Base-by-base conservation (phyloP, 2,888 invertebrate species). In the Glomeris marginata region DNA sequence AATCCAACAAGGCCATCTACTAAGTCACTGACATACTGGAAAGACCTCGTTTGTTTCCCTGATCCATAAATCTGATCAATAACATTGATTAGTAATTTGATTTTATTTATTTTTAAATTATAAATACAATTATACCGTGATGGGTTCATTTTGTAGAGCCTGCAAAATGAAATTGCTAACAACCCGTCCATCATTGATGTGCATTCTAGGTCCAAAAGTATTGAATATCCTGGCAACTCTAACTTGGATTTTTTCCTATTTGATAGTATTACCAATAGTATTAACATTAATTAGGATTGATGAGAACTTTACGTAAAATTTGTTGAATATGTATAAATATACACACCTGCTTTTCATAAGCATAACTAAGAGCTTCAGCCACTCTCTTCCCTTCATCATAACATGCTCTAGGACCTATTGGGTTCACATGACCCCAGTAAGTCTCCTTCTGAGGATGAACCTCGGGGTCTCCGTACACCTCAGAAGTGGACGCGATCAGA, bases 341-440 rank as follows among this genome's bases (percentile, higher is more conserved):
- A 18, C 18, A 13, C 47, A 71, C 72, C 63, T 73, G 95, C 63
- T 94, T 91, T 15, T 88, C 85, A 68, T 99, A 99, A 0, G 98
- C 92, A 67, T 94, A 95, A 58, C 82, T 80, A 51, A 99, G 72
- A 0, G 97, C 90, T 69, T 99, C 98, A 0, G 97, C 85, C 1
- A 97, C 92, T 48, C 98, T 74, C 69, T 98, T 99, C n/a, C 95
- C 97, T 71, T 99, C 98, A 65, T 99, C 98, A 63, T 98, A 98
- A 68, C 98, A 99, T 0, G 97, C 91, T 51, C 98, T 73, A 0
- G 90, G 90, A 1, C 84, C 88, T 61, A 98, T 95, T 6, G 97
- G 95, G 74, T 98, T 99, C 0, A 98, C 98, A 68, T 98, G 87
- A 0, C 98, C 98, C 95, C 97, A 98, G 64, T 97, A 97, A 1